Evolutionary conservation across 1,140 invertebrate species (phyloP).

Genomic region (Drosophila virilis): DNA sequence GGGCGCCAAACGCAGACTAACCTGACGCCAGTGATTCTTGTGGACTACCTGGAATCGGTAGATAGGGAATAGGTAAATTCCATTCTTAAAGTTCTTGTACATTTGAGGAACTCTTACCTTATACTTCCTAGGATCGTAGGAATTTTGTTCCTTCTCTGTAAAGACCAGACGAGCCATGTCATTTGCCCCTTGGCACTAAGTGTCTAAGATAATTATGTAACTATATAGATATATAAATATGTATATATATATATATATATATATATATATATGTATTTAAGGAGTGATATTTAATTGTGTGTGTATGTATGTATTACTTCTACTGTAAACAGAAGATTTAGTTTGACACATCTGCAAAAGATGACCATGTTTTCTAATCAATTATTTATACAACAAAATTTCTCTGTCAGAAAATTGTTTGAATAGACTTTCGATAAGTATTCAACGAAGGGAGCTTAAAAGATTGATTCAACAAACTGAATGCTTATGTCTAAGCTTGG

Average conservation of each 20-base stretch:
- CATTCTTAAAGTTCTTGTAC: not conserved
- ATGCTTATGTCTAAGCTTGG: too few relatives aligned
- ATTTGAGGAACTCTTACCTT: constrained; percentile 26
- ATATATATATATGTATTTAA: constrained; percentile 9
- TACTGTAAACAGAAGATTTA: constrained; percentile 58
- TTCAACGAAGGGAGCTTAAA: too few relatives aligned
- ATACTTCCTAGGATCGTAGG: constrained; percentile 75
- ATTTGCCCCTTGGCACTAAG: not conserved
- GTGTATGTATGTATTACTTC: not conserved
- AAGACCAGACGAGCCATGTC: constrained; percentile 75
- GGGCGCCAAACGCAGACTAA: constrained; percentile 70
- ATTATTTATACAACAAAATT: too few relatives aligned
- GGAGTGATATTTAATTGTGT: constrained; percentile 11
- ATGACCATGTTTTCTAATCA: constrained; percentile 1
- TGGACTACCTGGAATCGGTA: constrained; percentile 51
- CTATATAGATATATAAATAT: not conserved
- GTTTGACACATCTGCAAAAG: constrained; percentile 26
- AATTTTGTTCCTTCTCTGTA: constrained; percentile 68
- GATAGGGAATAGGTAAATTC: not conserved
- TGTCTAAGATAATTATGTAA: constrained; percentile 9
- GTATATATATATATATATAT: not conserved
- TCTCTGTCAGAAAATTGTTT: too few relatives aligned
- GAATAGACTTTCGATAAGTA: too few relatives aligned
- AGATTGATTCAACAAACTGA: too few relatives aligned
- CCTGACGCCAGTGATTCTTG: constrained; percentile 77